Base-by-base conservation (phyloP, 2,113 vertebrate genomes). In the Microtus richardsoni region DNA sequence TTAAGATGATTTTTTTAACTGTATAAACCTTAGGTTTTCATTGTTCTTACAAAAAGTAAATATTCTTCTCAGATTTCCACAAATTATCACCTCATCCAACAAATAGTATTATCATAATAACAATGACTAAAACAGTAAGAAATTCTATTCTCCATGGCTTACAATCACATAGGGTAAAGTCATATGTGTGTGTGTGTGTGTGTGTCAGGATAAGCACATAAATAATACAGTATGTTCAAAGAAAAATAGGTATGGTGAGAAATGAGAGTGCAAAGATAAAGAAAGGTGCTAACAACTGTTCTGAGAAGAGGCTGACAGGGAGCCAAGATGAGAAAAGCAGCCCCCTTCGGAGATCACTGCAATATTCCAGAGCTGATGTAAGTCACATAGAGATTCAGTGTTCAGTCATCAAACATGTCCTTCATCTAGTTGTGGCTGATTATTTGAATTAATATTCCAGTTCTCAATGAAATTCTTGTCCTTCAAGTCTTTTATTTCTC, bases 51-150 rank as follows among this genome's bases (percentile, higher is more conserved):
- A 94, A 36, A 77, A 85, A 52, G 13, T 22, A 60, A 90, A 17
- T 58, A 91, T 21, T 82, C 78, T 91, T 93, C 82, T 54, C 83
- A 91, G 91, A 78, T 78, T 86, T 82, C 88, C 68, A 85, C 12
- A 14, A 89, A 41, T 49, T 49, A 60, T 12, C 78, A 26, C 49
- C 21, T 30, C 68, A 92, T 75, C 44, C 66, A 49, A 89, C 36
- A 83, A 83, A 83, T 11, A 79, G 7, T 54, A 71, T 68, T 68
- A 14, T 11, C 60, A 26, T 12, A 12, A 17, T 58, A 58, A 1
- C 58, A 5, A 88, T 0, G 44, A 86, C 9, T 44, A 70, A 94
- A 87, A 82, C n/a, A 77, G 30, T 5, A n/a, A 92, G 82, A 89
- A 95, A 75, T 49, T 13, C 49, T 74, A 6, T 41, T 82, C 66